These are phyloP conservation scores for Raja brachyura DNA, from an alignment of 2,113 vertebrate species.

Conservation along the genomic window DNA sequence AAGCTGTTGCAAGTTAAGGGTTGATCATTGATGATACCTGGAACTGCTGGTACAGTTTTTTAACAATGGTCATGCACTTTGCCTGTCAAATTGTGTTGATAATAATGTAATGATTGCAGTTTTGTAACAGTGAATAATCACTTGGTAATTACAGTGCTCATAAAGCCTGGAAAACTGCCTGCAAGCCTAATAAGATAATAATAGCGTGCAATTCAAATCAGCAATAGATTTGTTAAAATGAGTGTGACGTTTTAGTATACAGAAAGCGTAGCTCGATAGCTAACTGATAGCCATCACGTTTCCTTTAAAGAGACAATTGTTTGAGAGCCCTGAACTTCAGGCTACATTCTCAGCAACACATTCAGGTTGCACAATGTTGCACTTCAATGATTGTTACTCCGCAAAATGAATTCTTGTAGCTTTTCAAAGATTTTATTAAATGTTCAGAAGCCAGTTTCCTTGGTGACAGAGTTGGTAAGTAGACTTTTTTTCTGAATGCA, in stretches of 20 bases:
- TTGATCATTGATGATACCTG: constrained; percentile 6
- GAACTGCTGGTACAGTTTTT: background rate
- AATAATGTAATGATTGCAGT: constrained; percentile 4
- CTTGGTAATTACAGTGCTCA: background rate
- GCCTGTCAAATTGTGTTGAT: background rate
- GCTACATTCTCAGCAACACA: background rate
- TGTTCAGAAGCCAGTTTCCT: background rate
- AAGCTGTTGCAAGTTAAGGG: background rate
- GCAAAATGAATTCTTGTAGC: background rate
- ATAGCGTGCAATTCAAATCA: constrained; percentile 18
- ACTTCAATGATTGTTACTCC: background rate
- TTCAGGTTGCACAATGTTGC: background rate
- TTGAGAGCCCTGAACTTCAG: background rate
- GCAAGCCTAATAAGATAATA: constrained; percentile 26
- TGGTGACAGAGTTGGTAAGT: background rate
- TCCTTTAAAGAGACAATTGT: background rate
- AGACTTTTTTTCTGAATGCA: background rate
- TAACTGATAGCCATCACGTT: background rate
- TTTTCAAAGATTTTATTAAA: background rate
- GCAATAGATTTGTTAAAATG: background rate
- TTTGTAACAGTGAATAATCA: constrained; percentile 2
- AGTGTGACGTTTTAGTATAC: background rate
- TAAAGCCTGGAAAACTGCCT: constrained; percentile 1
- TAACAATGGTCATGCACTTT: background rate
- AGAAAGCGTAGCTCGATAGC: background rate